Evolutionary conservation across 2,797 vertebrate genomes (phyloP), one percentile per base, ranked within the genome.

Genomic region (Sebastes iracundus): DNA sequence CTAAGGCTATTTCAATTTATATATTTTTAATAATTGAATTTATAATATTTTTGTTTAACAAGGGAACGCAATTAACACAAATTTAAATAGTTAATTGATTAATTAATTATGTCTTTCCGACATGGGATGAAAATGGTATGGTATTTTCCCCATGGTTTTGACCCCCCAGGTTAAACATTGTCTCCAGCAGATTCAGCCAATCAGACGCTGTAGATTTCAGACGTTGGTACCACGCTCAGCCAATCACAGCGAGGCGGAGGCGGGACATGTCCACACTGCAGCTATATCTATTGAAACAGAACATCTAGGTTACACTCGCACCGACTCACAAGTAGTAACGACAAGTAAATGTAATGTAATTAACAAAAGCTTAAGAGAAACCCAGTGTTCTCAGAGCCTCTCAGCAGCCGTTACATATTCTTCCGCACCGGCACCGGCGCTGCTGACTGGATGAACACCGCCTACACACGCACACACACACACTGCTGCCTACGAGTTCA

Each of bases 401-500:
- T 7, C 38, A 42, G 38, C 38, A 2, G 7, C 4, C 6, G 13
- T 9, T 56, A 27, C 33, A 8, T 32, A 28, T n/a, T 58, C 53
- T 2, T 62, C 42, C 16, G 62, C 73, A n/a, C 25, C 55, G 63
- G n/a, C 35, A 7, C 46, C 46, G 46, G 16, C 46, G 46, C 81
- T 18, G 16, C 81, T 72, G 79, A 65, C 67, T 66, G 86, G 79
- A 18, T 63, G 56, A 23, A 63, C 66, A 25, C 78, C 86, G 77
- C 88, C 89, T 42, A 67, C 79, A 77, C 73, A 20, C 33, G 6
- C 38, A 42, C 38, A 6, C 38, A 38, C 35, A 42, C 38, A 35
- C 33, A 35, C 33, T 7, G 80, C 87, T 42, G 82, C 87, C 85
- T 84, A 78, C 88, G 72, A 55, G 81, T 91, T 93, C 89, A 90